Evolutionary conservation across 2,113 vertebrate genomes (phyloP).

Genomic region (pig (Sus scrofa)): DNA sequence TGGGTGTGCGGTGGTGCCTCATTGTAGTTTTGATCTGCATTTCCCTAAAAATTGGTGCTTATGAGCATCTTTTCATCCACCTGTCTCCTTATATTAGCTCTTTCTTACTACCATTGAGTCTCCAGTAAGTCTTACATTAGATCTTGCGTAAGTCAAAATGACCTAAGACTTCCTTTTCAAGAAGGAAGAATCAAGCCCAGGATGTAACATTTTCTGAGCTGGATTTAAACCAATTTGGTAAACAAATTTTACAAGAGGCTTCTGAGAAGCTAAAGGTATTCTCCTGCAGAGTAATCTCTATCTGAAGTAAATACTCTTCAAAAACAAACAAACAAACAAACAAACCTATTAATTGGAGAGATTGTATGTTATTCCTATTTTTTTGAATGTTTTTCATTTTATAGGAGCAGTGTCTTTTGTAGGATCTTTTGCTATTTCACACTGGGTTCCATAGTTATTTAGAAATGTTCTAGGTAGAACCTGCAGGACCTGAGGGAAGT

Average conservation of each 20-base stretch:
- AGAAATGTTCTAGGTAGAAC: slow-evolving; percentile 38
- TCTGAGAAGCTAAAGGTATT: not conserved
- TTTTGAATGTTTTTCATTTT: not conserved
- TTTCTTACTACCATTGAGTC: not conserved
- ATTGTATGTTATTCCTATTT: not conserved
- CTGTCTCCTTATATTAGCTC: not conserved
- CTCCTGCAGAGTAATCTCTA: not conserved
- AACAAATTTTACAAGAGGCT: not conserved
- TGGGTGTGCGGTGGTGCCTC: too few species aligned
- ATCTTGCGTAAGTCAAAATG: not conserved
- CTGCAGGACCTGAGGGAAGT: not conserved
- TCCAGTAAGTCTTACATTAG: not conserved
- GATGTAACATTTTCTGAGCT: not conserved
- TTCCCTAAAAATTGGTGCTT: too few species aligned
- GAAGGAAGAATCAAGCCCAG: not conserved
- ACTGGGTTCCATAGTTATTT: not conserved
- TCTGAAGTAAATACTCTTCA: not conserved
- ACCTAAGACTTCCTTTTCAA: not conserved
- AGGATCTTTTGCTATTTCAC: not conserved
- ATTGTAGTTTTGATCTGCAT: too few species aligned
- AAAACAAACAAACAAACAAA: not conserved
- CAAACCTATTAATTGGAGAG: not conserved
- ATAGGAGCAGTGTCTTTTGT: not conserved
- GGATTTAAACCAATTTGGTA: slow-evolving; percentile 1
- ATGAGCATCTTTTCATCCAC: too few species aligned